These are phyloP conservation scores for Marcusenius ussheri DNA, from an alignment of 2,113 vertebrate species.

Conservation along the genomic window DNA sequence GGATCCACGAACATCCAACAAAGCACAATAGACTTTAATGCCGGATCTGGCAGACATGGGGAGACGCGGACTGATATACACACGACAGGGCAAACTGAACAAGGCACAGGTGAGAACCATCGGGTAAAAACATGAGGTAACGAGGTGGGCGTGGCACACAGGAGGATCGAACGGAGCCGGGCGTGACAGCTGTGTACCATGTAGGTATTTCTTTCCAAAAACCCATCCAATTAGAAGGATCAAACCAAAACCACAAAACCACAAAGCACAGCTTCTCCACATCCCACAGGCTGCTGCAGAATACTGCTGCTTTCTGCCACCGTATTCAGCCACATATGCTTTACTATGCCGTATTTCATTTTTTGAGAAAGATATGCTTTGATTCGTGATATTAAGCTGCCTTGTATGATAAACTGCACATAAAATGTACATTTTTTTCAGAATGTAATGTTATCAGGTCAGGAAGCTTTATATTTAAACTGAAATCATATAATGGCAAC, in stretches of 20 bases:
- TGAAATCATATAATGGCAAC: not conserved
- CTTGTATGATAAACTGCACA: not conserved
- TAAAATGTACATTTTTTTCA: not conserved
- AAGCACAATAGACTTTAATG: too few relatives aligned
- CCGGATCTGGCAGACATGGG: too few relatives aligned
- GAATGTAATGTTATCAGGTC: not conserved
- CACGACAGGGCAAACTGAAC: too few relatives aligned
- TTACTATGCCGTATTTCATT: not conserved
- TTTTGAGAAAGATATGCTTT: not conserved
- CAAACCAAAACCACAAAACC: not conserved
- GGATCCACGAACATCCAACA: too few relatives aligned
- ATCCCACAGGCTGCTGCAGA: not conserved
- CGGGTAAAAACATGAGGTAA: too few relatives aligned
- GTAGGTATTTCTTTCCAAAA: not conserved
- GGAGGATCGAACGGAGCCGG: too few relatives aligned
- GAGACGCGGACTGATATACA: too few relatives aligned
- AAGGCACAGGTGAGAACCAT: too few relatives aligned
- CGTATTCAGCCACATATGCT: not conserved
- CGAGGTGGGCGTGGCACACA: too few relatives aligned
- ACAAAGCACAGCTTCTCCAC: not conserved
- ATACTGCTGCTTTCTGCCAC: not conserved
- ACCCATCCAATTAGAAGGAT: not conserved
- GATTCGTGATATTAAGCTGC: not conserved
- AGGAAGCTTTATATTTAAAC: not conserved
- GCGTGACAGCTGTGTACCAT: not conserved